These are phyloP conservation scores for Phlogophora meticulosa DNA, from an alignment of 2,888 invertebrate genomes.

Conservation along the genomic window DNA sequence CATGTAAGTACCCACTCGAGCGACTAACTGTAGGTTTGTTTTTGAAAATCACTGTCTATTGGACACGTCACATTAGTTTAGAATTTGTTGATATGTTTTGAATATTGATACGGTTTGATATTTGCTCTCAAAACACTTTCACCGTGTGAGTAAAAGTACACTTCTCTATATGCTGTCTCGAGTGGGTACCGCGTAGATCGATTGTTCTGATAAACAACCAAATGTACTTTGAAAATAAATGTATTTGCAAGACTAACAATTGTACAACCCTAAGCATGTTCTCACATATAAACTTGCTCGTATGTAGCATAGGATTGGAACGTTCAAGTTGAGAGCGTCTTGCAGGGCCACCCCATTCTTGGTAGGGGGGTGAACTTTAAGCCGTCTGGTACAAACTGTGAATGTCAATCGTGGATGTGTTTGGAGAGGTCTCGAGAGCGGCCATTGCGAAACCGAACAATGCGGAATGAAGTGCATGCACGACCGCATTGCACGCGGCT, in stretches of 20 bases:
- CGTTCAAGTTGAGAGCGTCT: slow-evolving; percentile 63
- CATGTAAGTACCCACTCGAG: slow-evolving; percentile 40
- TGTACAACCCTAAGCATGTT: slow-evolving; percentile 16
- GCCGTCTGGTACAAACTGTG: slow-evolving; percentile 77
- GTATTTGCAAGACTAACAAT: slow-evolving; percentile 10
- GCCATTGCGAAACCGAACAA: slow-evolving; percentile 85
- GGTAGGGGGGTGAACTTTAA: slow-evolving; percentile 78
- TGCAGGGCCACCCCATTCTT: slow-evolving; percentile 66
- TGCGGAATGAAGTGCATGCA: slow-evolving; percentile 82
- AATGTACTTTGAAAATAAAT: slow-evolving; percentile 2
- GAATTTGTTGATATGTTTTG: slow-evolving; percentile 31
- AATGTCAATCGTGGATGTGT: slow-evolving; percentile 84
- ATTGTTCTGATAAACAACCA: slow-evolving; percentile 24
- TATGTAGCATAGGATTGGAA: slow-evolving; percentile 47
- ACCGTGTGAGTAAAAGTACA: slow-evolving; percentile 10
- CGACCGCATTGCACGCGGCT: slow-evolving; percentile 71
- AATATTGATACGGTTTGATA: slow-evolving; percentile 46
- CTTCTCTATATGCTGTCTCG: slow-evolving; percentile 12
- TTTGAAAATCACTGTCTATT: slow-evolving; percentile 45
- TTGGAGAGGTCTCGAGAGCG: slow-evolving; percentile 79
- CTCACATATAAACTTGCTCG: slow-evolving; percentile 28
- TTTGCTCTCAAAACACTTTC: slow-evolving; percentile 48
- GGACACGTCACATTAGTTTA: slow-evolving; percentile 48
- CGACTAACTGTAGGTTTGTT: slow-evolving; percentile 53
- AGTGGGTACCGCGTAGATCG: slow-evolving; percentile 10